Base-by-base conservation (phyloP, 2,113 vertebrate genomes). In the Ovis aries region DNA sequence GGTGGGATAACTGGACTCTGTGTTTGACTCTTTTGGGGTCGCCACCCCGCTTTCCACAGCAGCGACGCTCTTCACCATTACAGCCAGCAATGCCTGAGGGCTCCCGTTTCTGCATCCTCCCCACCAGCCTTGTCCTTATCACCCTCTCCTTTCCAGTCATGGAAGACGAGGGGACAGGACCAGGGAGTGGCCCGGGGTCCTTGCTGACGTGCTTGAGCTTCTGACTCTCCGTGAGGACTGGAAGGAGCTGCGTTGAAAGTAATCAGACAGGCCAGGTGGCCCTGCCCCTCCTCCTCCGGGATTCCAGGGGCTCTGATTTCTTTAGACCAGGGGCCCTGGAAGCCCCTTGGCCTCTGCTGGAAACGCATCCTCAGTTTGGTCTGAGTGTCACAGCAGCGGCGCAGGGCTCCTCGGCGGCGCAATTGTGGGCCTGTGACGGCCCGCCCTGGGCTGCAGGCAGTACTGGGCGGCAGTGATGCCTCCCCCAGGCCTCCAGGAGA, bases 1-100 rank as follows among this genome's bases (percentile, higher is more conserved):
- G 25, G 40, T 7, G 7, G 67, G 43, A 11, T 33, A 7, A 11
- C 3, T 31, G 83, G 62, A 8, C 29, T 52, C 43, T 16, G 0
- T 1, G 43, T 36, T 23, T 29, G 4, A 4, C 12, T 9, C 8
- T 29, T 7, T 27, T 0, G 3, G 80, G 33, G 4, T 5, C 12
- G 1, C 57, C 25, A 0, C 16, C 14, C 31, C 0, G 7, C 21
- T 40, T n/a, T 27, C 12, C 9, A 2, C 1, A 6, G 50, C 0
- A 5, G 19, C 0, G 0, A 9, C 11, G 3, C 15, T 29, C 1
- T 36, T 29, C 15, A 3, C 17, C 23, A 1, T 36, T 14, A 6
- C 82, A 50, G 12, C 48, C 33, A 2, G 3, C 19, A 0, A 0
- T 5, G 29, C 3, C 1, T 8, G 4, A n/a, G 53, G n/a, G 15